These are phyloP conservation scores for Diachasma alloeum DNA, from an alignment of 1,140 invertebrate species.

Conservation along the genomic window DNA sequence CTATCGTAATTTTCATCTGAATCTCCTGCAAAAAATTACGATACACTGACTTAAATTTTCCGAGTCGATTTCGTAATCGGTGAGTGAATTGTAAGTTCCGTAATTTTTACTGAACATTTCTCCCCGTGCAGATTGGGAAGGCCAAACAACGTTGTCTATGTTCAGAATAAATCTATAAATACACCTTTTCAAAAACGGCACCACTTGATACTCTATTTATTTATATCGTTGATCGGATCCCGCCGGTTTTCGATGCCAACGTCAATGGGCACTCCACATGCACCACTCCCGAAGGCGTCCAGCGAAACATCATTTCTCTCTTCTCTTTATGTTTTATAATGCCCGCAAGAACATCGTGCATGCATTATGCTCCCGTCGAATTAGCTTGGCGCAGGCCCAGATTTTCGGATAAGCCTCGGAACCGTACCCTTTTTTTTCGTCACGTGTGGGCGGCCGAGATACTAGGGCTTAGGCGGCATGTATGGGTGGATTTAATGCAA, in stretches of 20 bases:
- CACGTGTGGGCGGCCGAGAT: slow-evolving; percentile 13
- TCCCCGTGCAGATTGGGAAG: too few species aligned
- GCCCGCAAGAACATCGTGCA: background rate
- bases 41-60: too few species aligned
- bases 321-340: background rate
- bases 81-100: too few species aligned
- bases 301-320: background rate
- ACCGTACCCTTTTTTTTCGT: background rate
- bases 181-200: slow-evolving; percentile 1
- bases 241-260: background rate
- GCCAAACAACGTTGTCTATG: background rate
- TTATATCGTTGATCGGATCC: slow-evolving; percentile 17
- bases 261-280: background rate
- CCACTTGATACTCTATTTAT: slow-evolving; percentile 27
- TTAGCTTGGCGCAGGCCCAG: slow-evolving; percentile 18
- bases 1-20: too few species aligned
- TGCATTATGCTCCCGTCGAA: background rate
- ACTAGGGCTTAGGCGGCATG: background rate
- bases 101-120: too few species aligned
- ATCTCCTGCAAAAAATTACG: too few species aligned
- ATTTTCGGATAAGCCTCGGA: slow-evolving; percentile 20
- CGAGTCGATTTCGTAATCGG: too few species aligned
- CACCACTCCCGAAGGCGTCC: background rate
- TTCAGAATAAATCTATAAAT: slow-evolving; percentile 21
- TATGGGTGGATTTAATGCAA: slow-evolving; percentile 2